These are phyloP conservation scores for Hypolimnas misippus DNA, from an alignment of 2,888 invertebrate species.

Conservation along the genomic window DNA sequence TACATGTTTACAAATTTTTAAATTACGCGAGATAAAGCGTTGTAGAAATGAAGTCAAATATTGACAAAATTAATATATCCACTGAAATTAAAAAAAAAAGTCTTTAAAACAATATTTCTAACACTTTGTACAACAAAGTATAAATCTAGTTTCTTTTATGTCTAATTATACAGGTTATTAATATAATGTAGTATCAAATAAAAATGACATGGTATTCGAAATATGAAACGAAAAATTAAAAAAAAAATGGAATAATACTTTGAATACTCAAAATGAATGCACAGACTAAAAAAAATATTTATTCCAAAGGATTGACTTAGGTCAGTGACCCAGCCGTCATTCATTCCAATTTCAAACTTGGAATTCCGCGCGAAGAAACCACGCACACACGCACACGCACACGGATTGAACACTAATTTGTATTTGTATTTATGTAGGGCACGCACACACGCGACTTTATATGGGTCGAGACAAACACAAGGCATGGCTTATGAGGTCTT, in stretches of 20 bases:
- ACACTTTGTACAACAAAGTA: no score
- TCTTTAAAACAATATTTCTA: no score
- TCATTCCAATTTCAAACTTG: constrained; percentile 82
- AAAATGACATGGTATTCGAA: no score
- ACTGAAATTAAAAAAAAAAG: no score
- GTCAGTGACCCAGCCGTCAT: constrained; percentile 81
- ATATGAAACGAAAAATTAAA: no score
- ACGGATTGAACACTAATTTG: constrained; percentile 69
- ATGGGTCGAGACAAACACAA: constrained; percentile 69
- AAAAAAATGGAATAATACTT: not conserved
- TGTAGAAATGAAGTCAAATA: no score
- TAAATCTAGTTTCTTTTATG: no score
- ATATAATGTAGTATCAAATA: no score
- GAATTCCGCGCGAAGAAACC: constrained; percentile 77
- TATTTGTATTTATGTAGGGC: constrained; percentile 75
- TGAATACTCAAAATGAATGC: constrained; percentile 7
- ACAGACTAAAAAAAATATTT: constrained; percentile 26
- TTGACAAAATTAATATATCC: no score
- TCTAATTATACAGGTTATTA: no score
- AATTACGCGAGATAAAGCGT: no score
- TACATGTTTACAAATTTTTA: no score
- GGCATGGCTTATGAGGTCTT: constrained; percentile 52
- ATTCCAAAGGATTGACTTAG: constrained; percentile 63
- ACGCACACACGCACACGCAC: constrained; percentile 74
- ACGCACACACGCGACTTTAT: constrained; percentile 65